Evolutionary conservation across 2,888 invertebrate species (phyloP).

Genomic region (Cephus pygmeus): DNA sequence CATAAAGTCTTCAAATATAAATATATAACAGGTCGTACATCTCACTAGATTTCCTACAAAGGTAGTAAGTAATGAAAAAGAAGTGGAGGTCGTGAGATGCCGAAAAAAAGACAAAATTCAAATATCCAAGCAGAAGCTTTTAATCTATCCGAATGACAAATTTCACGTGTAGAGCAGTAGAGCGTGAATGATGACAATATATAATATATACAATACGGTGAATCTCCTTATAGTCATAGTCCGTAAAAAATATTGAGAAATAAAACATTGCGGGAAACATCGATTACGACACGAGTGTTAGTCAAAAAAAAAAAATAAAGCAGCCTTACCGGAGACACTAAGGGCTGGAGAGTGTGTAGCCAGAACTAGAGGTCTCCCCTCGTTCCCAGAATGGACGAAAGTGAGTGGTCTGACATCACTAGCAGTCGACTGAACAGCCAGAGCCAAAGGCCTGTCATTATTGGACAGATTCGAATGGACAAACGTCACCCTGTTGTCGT

Average conservation of each 20-base stretch:
- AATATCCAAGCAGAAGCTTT: neutral
- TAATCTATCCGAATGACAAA: too few species aligned
- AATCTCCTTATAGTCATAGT: neutral
- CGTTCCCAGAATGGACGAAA: slow-evolving; percentile 61
- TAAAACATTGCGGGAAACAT: neutral
- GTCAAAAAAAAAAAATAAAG: neutral
- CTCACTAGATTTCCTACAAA: neutral
- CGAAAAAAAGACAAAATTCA: neutral
- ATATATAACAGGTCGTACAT: neutral
- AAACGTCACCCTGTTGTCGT: slow-evolving; percentile 62
- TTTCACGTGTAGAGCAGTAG: too few species aligned
- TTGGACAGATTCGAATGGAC: slow-evolving; percentile 62
- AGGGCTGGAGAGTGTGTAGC: slow-evolving; percentile 58
- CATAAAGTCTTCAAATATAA: neutral
- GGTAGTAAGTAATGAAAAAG: neutral
- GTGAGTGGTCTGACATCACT: slow-evolving; percentile 60
- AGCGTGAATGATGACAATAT: too few species aligned
- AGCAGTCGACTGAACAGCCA: slow-evolving; percentile 62
- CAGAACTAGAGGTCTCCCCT: slow-evolving; percentile 58
- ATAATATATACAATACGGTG: too few species aligned
- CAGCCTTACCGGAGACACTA: slow-evolving; percentile 57
- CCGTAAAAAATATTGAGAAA: neutral
- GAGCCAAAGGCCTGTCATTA: slow-evolving; percentile 61
- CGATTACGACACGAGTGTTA: too few species aligned
- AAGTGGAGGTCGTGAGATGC: neutral